Percentiles rank a stretch among this genome's conserved stretches.
Conservation (phyloP, 2,113 vertebrate genomes). For the Oreamnos americanus region DNA sequence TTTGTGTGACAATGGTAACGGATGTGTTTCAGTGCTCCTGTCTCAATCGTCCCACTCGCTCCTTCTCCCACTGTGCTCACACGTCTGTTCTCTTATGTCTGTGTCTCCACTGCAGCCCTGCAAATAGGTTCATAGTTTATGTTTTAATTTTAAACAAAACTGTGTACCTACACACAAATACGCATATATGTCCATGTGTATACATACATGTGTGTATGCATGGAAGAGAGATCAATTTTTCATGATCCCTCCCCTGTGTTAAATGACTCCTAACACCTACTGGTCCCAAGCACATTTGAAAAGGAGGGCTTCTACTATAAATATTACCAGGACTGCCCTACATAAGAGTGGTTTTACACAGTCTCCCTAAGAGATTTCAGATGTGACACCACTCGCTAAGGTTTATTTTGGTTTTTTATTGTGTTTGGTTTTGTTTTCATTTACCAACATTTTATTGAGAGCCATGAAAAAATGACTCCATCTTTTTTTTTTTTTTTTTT, state of each 20-base stretch:
- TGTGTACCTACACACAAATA: background rate
- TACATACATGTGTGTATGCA: background rate
- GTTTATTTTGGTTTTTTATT: background rate
- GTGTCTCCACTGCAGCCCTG: background rate
- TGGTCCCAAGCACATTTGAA: background rate
- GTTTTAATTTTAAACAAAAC: background rate
- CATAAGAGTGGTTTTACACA: background rate
- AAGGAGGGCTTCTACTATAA: background rate
- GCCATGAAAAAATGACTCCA: background rate
- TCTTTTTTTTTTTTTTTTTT: no score
- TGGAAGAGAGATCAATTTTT: background rate
- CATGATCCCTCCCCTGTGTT: background rate
- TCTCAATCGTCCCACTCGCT: background rate
- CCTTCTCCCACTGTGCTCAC: background rate
- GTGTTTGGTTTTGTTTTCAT: background rate
- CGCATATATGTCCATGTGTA: background rate
- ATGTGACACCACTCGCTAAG: background rate
- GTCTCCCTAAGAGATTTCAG: background rate
- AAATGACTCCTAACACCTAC: background rate
- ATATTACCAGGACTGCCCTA: background rate
- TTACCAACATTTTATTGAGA: conserved; percentile 12
- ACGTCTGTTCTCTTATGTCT: background rate
- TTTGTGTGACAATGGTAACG: background rate
- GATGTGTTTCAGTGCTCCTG: background rate
- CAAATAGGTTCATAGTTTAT: background rate